Base-by-base conservation (phyloP, 2,888 invertebrate species). In the Choristoneura rosaceana region DNA sequence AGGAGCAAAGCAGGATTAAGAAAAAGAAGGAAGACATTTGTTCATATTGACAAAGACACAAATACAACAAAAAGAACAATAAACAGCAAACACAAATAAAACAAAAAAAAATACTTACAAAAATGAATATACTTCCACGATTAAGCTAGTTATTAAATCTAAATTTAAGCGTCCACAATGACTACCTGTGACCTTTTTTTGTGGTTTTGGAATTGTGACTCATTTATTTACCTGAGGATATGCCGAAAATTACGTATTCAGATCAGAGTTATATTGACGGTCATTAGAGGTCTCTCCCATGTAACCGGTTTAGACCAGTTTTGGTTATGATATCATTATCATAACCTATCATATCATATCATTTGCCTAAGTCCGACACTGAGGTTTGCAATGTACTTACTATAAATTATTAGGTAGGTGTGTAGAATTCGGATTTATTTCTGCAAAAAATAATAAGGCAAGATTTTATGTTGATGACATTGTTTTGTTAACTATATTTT, bases 211-310 rank as follows among this genome's bases (percentile, higher is more conserved):
- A 10, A n/a, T 62, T 45, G 15, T 71, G 71, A 71, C 12, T 71
- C 71, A 68, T 55, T 61, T 63, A 52, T 25, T 33, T 65, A 60
- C 61, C 64, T 59, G 66, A 12, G 33, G 14, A 45, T 66, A 67
- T 47, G 52, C 15, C 41, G 52, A 62, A 59, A 45, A 43, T 71
- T 45, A 59, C 33, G 2, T 43, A 55, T 67, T 62, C 14, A 41
- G 7, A 25, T 70, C 34, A 63, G n/a, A n/a, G n/a, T n/a, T n/a
- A 43, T 12, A 33, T 38, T 55, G 34, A 64, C 25, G 64, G 59
- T 52, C 15, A 59, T 70, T 66, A 65, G 15, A 60, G 43, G 52
- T 70, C 63, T 70, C 65, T 70, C 70, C 65, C 52, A 61, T 52
- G 10, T 17, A 69, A 65, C 52, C 5, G 43, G 60, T 66, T 70